These are phyloP conservation scores for Turnix velox DNA, from an alignment of 2,113 vertebrate genomes.

Conservation along the genomic window DNA sequence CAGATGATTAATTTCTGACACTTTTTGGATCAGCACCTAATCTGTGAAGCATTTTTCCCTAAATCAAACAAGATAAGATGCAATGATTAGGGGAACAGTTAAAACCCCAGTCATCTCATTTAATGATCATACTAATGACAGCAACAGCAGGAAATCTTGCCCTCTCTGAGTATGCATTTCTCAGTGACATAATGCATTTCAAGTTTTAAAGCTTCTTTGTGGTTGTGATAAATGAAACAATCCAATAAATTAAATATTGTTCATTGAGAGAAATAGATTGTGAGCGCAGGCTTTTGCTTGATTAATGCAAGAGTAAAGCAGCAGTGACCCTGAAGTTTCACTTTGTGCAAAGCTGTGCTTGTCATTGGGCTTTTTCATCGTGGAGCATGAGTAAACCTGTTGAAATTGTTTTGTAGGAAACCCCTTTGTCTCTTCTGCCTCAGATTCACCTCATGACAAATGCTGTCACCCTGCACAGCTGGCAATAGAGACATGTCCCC, in stretches of 20 bases:
- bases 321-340: neutral
- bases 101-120: neutral
- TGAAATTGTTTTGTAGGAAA: neutral
- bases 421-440: neutral
- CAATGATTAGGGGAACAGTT: conserved; percentile 7
- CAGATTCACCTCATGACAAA: neutral
- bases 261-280: neutral
- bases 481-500: neutral
- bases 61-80: neutral
- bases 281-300: neutral
- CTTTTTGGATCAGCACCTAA: neutral
- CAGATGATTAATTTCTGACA: neutral
- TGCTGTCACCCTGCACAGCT: neutral
- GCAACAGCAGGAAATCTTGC: neutral
- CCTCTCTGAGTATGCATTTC: neutral
- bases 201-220: neutral
- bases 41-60: neutral
- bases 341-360: neutral
- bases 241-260: conserved; percentile 5
- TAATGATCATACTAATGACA: neutral
- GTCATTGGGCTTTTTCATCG: neutral
- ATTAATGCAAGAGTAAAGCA: neutral
- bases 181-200: neutral
- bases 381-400: neutral
- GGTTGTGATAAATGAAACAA: conserved; percentile 3